Conservation (phyloP, 2,888 invertebrate species). For the Charanyca ferruginea region DNA sequence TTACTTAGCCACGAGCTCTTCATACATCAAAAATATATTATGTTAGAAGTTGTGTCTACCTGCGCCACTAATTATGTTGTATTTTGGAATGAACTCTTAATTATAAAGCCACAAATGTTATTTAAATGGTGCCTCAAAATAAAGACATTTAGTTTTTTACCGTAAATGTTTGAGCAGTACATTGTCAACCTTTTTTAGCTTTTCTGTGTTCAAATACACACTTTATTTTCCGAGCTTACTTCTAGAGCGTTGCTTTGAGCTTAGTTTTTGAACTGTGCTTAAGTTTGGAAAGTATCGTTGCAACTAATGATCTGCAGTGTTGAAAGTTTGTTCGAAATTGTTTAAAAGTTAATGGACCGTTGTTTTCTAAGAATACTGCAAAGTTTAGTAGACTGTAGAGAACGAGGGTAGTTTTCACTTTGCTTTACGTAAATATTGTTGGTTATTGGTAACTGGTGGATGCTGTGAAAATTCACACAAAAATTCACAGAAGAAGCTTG, state of each 20-base stretch:
- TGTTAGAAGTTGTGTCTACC: too few relatives aligned
- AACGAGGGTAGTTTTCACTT: conserved; percentile 23
- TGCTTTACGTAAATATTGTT: conserved; percentile 20
- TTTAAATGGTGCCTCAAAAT: neutral
- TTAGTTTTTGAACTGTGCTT: conserved; percentile 58
- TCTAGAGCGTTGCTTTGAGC: conserved; percentile 50
- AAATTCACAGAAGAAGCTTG: neutral
- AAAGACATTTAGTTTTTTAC: neutral
- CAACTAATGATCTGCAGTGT: conserved; percentile 58
- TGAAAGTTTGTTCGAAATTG: conserved; percentile 48
- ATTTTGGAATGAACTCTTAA: too few relatives aligned
- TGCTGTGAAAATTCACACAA: conserved; percentile 17
- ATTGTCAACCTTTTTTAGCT: conserved; percentile 27
- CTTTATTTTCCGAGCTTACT: conserved; percentile 52
- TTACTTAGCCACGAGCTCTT: too few relatives aligned
- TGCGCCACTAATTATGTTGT: too few relatives aligned
- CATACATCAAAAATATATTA: too few relatives aligned
- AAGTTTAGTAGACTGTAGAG: conserved; percentile 18
- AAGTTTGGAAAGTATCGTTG: conserved; percentile 55
- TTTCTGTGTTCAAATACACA: conserved; percentile 33
- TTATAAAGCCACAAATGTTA: neutral
- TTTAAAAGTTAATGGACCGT: conserved; percentile 50
- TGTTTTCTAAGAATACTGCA: conserved; percentile 39
- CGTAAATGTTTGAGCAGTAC: conserved; percentile 23
- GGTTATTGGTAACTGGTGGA: conserved; percentile 23